Percentiles rank a stretch among this genome's conserved stretches.
These are phyloP conservation scores for Macrostomum lignano DNA, from an alignment of 1,140 invertebrate species.

Conservation along the genomic window DNA sequence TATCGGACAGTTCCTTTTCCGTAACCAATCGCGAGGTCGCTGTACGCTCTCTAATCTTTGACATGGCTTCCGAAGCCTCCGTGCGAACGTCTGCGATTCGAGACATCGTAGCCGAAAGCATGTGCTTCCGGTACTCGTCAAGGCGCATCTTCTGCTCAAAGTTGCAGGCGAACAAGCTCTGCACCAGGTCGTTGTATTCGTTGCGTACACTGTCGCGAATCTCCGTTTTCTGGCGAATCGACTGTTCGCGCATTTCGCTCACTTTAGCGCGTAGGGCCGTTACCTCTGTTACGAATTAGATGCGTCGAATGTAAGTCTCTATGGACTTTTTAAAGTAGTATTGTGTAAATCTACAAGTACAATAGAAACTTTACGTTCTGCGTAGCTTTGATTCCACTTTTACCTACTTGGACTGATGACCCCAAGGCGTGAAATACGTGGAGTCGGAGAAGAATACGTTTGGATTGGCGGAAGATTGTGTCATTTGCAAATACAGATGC, in stretches of 20 bases:
- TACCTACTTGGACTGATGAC: too few species aligned
- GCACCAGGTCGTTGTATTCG: slow-evolving; percentile 22
- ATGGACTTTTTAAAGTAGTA: too few species aligned
- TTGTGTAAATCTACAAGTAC: too few species aligned
- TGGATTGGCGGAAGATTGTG: too few species aligned
- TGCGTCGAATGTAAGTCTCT: too few species aligned
- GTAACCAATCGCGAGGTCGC: slow-evolving; percentile 3
- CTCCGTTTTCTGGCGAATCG: slow-evolving; percentile 15
- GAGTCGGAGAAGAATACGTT: too few species aligned
- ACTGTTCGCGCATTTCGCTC: slow-evolving; percentile 17
- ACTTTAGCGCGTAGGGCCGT: slow-evolving; percentile 22
- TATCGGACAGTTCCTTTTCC: slow-evolving; percentile 12
- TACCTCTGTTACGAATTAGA: slow-evolving; percentile 13
- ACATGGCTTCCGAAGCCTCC: slow-evolving; percentile 15
- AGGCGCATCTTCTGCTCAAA: slow-evolving; percentile 17
- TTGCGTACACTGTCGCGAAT: slow-evolving; percentile 17
- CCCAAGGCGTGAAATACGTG: too few species aligned
- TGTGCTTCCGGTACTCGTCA: slow-evolving; percentile 17
- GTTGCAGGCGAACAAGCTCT: slow-evolving; percentile 16
- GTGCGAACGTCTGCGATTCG: slow-evolving; percentile 14
- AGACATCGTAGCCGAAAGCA: slow-evolving; percentile 15
- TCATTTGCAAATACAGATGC: too few species aligned
- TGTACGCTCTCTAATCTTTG: slow-evolving; percentile 6
- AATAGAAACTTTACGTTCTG: too few species aligned
- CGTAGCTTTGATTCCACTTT: too few species aligned